Evolutionary conservation across 2,113 vertebrate species (phyloP).

Genomic region (Benitochromis conjunctus): DNA sequence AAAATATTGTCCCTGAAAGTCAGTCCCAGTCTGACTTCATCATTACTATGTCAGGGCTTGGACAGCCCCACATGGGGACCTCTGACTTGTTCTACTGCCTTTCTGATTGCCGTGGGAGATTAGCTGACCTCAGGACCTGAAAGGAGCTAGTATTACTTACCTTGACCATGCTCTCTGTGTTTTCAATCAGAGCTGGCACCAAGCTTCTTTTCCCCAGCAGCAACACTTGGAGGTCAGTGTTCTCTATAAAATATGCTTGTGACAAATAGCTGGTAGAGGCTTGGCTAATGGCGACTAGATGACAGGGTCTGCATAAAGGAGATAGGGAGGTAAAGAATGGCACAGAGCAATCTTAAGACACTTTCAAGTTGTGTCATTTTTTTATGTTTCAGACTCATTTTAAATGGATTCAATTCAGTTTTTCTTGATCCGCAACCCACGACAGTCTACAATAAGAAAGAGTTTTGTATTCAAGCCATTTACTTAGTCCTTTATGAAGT

Average conservation of each 20-base stretch:
- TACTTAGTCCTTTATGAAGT: neutral
- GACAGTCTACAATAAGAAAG: neutral
- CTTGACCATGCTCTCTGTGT: constrained; percentile 39
- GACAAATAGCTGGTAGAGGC: constrained; percentile 60
- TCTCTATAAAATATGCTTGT: constrained; percentile 54
- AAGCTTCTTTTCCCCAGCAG: constrained; percentile 22
- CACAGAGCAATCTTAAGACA: neutral
- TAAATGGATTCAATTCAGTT: neutral
- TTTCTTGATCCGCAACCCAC: neutral
- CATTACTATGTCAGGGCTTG: constrained; percentile 19
- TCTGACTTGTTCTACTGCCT: constrained; percentile 29
- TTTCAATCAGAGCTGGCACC: constrained; percentile 48
- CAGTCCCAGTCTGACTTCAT: constrained; percentile 11
- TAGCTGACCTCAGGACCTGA: constrained; percentile 47
- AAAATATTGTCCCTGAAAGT: neutral
- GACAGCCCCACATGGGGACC: constrained; percentile 6
- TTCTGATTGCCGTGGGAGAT: constrained; percentile 57
- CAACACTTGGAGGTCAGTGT: constrained; percentile 36
- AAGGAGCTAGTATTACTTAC: constrained; percentile 45
- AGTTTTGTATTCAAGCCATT: neutral
- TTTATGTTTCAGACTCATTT: neutral
- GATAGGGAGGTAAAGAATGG: neutral
- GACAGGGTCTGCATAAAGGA: constrained; percentile 17
- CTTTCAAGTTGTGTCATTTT: neutral
- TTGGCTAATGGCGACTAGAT: constrained; percentile 9